Evolutionary conservation across 2,888 invertebrate species (phyloP).

Genomic region (Ormyrus thymus): DNA sequence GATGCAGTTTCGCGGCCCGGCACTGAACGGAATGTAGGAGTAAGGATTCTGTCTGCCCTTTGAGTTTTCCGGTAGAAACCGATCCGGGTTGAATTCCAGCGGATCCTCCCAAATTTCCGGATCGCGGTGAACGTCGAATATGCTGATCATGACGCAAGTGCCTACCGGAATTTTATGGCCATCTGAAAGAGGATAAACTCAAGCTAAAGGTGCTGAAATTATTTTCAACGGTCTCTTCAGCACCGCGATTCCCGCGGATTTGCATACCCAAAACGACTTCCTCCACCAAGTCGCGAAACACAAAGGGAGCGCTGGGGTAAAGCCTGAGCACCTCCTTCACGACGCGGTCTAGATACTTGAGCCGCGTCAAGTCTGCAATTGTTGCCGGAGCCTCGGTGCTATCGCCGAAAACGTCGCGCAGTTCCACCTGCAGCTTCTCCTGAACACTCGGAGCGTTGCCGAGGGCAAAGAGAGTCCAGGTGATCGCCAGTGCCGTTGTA

Average conservation of each 20-base stretch:
- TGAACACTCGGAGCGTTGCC: conserved; percentile 76
- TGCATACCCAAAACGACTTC: conserved; percentile 74
- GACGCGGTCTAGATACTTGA: conserved; percentile 78
- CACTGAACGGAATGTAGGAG: conserved; percentile 69
- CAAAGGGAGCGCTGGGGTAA: conserved; percentile 77
- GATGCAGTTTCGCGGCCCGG: conserved; percentile 70
- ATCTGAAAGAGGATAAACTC: conserved; percentile 62
- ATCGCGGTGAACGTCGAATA: conserved; percentile 75
- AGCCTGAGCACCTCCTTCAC: conserved; percentile 79
- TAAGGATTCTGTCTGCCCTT: conserved; percentile 63
- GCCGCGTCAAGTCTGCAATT: conserved; percentile 68
- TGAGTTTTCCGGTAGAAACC: conserved; percentile 73
- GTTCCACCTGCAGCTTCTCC: conserved; percentile 75
- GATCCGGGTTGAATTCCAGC: conserved; percentile 74
- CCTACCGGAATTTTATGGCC: conserved; percentile 73
- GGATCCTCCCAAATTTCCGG: conserved; percentile 76
- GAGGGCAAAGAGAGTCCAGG: conserved; percentile 76
- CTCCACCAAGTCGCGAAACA: conserved; percentile 74
- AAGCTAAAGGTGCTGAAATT: too few species aligned
- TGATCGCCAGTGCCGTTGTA: conserved; percentile 77
- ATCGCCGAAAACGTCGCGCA: conserved; percentile 70
- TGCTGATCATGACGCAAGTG: conserved; percentile 69
- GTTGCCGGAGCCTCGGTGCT: conserved; percentile 62
- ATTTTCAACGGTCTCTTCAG: too few species aligned
- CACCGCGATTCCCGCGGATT: not conserved